These are phyloP conservation scores for Trachops cirrhosus DNA, from an alignment of 2,797 vertebrate genomes.

Conservation along the genomic window DNA sequence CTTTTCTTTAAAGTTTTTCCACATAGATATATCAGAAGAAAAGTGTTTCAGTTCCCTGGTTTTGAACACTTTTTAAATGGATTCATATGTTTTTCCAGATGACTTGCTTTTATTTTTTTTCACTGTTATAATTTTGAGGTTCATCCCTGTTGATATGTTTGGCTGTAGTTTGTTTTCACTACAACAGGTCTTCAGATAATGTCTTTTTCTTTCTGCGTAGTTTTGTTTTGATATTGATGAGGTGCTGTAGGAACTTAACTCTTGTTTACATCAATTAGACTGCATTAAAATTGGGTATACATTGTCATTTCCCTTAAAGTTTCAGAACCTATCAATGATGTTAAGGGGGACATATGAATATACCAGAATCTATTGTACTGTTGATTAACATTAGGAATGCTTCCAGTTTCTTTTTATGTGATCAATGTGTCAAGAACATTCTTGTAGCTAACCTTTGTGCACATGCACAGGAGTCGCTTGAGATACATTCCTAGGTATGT, in stretches of 20 bases:
- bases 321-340: background rate
- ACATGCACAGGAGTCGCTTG: background rate
- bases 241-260: background rate
- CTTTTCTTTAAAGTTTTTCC: background rate
- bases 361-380: background rate
- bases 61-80: background rate
- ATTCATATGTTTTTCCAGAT: background rate
- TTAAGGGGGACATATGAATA: background rate
- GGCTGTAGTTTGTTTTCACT: background rate
- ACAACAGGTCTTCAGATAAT: background rate
- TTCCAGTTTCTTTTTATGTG: background rate
- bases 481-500: background rate
- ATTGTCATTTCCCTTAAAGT: background rate
- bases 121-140: background rate
- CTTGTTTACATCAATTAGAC: background rate
- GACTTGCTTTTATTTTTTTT: background rate
- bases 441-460: background rate
- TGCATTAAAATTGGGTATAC: background rate
- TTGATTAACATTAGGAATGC: background rate
- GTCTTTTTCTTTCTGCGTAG: background rate
- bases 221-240: background rate
- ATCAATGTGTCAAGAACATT: background rate
- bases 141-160: background rate
- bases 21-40: background rate
- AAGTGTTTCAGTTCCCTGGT: background rate